A percentile compares a stretch with the other conserved stretches of the same genome.
Evolutionary conservation across 2,797 vertebrate species (phyloP).

Genomic region (Pseudomugil tenellus): DNA sequence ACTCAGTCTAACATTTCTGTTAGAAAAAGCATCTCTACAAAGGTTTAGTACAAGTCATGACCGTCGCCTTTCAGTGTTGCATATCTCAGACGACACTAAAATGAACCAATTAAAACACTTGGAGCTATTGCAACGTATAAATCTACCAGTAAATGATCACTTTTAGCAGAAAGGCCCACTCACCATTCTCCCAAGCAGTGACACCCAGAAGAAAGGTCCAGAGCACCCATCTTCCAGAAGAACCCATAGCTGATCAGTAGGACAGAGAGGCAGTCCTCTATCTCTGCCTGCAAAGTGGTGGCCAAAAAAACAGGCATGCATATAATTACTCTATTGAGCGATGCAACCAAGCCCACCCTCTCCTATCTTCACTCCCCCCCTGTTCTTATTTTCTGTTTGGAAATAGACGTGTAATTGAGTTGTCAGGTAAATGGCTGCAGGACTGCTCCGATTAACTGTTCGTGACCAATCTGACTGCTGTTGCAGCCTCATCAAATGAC

Average conservation of each 20-base stretch:
- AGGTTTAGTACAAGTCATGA: background rate
- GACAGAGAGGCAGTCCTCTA: conserved; percentile 27
- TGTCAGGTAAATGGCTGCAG: conserved; percentile 9
- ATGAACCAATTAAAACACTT: background rate
- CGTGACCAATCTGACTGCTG: background rate
- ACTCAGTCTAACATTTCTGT: background rate
- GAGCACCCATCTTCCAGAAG: conserved; percentile 59
- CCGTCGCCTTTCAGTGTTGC: too few species aligned
- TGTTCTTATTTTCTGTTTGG: conserved; percentile 4
- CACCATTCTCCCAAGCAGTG: conserved; percentile 55
- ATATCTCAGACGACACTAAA: too few species aligned
- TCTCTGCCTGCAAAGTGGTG: conserved; percentile 33
- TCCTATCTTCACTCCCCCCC: conserved; percentile 9
- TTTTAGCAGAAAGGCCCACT: conserved; percentile 35
- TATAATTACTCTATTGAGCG: conserved; percentile 74
- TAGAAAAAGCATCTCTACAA: background rate
- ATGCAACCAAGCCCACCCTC: conserved; percentile 40
- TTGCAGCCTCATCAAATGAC: conserved; percentile 4
- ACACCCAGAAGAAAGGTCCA: conserved; percentile 58
- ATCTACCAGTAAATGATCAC: background rate
- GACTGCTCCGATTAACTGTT: conserved; percentile 1
- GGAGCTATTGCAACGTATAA: background rate
- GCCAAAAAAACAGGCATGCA: conserved; percentile 69
- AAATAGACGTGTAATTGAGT: background rate
- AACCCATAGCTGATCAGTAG: conserved; percentile 65